These are phyloP conservation scores for Penaeus chinensis DNA, from an alignment of 1,140 invertebrate genomes.

Conservation along the genomic window DNA sequence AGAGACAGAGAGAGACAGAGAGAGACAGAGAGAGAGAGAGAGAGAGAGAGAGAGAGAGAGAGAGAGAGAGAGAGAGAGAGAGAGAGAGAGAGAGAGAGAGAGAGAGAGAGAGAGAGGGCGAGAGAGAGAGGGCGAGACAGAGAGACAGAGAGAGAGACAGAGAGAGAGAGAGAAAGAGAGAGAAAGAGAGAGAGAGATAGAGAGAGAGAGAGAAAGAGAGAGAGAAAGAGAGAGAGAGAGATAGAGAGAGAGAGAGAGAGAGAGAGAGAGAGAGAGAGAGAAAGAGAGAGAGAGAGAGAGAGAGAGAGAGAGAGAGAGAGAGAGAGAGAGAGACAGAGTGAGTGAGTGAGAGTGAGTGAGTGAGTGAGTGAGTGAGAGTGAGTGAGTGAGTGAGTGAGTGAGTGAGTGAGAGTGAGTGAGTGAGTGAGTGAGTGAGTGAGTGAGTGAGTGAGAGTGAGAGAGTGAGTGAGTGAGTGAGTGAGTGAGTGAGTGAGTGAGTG, in stretches of 20 bases:
- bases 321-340: background rate
- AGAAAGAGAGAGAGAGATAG: background rate
- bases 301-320: constrained; percentile 1
- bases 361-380: background rate
- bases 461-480: background rate
- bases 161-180: background rate
- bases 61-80: background rate
- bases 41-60: background rate
- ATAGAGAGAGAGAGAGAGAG: background rate
- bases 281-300: background rate
- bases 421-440: background rate
- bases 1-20: background rate
- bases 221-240: no score
- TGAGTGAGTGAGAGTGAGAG: background rate
- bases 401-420: background rate
- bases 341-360: background rate
- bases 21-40: no score
- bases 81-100: background rate
- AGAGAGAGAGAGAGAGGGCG: background rate
- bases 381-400: background rate
- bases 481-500: background rate
- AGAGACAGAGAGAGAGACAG: background rate
- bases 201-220: background rate
- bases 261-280: background rate
- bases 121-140: background rate